Percentiles rank a stretch among this genome's conserved stretches.
Evolutionary conservation across 2,797 vertebrate genomes (phyloP).

Genomic region (Gymnothorax reevesii): DNA sequence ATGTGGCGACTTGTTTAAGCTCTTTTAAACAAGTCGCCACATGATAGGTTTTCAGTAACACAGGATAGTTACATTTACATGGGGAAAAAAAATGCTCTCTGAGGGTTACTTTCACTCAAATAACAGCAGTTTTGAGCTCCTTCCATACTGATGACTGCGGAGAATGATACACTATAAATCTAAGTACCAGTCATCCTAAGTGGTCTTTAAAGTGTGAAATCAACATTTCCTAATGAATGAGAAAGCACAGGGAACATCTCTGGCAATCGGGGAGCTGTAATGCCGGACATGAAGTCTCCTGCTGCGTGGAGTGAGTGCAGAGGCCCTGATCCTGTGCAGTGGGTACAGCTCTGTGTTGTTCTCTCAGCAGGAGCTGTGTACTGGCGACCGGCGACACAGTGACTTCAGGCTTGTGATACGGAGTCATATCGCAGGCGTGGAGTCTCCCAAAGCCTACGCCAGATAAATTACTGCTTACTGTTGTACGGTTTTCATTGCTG

Average conservation of each 20-base stretch:
- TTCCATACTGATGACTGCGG: background rate
- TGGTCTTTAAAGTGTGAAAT: background rate
- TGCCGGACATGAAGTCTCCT: background rate
- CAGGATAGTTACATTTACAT: too few species aligned
- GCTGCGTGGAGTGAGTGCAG: background rate
- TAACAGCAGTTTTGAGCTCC: background rate
- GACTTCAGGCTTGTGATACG: background rate
- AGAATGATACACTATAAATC: background rate
- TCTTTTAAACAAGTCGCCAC: too few species aligned
- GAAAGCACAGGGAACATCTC: background rate
- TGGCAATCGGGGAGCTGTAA: background rate
- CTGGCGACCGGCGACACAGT: too few species aligned
- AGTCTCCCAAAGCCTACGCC: background rate
- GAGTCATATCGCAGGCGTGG: background rate
- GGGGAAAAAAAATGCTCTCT: too few species aligned
- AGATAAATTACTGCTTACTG: background rate
- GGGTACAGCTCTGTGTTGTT: background rate
- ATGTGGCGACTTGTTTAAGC: too few species aligned
- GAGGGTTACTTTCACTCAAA: background rate
- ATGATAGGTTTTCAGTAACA: too few species aligned
- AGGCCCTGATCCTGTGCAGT: background rate
- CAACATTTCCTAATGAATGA: background rate
- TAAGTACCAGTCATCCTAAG: background rate
- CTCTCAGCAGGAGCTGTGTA: background rate
- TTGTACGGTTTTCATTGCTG: background rate